Base-by-base conservation (phyloP, 2,113 vertebrate genomes). In the Lipophrys pholis region DNA sequence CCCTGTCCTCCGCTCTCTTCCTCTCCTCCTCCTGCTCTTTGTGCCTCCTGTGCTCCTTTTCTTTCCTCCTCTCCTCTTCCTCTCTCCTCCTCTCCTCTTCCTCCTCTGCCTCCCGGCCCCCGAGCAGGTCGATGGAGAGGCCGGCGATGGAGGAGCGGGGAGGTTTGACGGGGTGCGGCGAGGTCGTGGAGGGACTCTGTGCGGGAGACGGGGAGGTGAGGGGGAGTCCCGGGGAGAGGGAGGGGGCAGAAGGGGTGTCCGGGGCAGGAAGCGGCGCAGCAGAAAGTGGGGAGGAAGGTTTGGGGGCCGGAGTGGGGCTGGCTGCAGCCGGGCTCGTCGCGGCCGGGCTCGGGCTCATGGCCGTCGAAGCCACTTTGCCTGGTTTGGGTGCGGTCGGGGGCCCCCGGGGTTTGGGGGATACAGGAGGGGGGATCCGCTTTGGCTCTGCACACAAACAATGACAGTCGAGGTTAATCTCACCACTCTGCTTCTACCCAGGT, bases 341-440 rank as follows among this genome's bases (percentile, higher is more conserved):
- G 2, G 55, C 81, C 2, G 86, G 54, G 45, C 81, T 76, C 0
- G 83, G 71, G 69, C 86, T 89, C 46, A 76, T 48, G 11, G 87
- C 17, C 1, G 86, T 68, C 0, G 90, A 78, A 51, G 71, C 40
- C 7, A 68, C 81, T 90, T 98, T 98, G 52, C 90, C 88, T 6
- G 97, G 97, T 87, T 99, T 99, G 16, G 97, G 97, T 0, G 96
- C 95, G 0, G 96, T 99, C 0, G 97, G 97, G 56, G 97, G 97
- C 0, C 96, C 97, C 0, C 93, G 89, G 2, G 97, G 97, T 86
- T 99, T 97, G 12, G 96, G 96, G n/a, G 96, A 98, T 41, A 97
- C 94, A 0, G 96, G 96, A 8, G 96, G 96, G 0, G 95, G 96
- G 42, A 93, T 83, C 1, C 95, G 95, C 87, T 95, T 98, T 51